phyloP scores from a whole-genome alignment of 2,888 invertebrate genomes.

The Leptinotarsa haldemani region DNA sequence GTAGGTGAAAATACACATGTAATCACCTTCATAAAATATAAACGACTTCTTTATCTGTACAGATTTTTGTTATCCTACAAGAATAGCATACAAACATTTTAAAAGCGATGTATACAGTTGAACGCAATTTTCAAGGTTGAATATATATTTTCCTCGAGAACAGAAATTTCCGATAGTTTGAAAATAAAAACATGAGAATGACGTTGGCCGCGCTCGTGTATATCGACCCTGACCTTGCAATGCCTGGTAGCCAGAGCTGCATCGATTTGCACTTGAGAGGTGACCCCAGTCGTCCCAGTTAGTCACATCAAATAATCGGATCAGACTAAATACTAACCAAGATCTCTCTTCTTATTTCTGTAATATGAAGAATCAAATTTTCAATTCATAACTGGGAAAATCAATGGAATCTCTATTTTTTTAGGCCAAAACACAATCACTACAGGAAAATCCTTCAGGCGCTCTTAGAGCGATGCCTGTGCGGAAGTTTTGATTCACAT shows the following conservation, averaged over 20 bases:
- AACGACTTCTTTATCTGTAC: no score
- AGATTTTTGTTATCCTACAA: no score
- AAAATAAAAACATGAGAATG: slow-evolving; percentile 25
- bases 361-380: neutral
- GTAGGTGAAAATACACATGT: no score
- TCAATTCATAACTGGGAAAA: no score
- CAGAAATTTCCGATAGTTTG: slow-evolving; percentile 3
- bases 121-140: neutral
- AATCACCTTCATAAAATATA: no score
- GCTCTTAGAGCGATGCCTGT: no score
- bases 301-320: slow-evolving; percentile 40
- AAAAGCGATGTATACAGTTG: neutral
- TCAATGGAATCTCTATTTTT: no score
- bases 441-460: no score
- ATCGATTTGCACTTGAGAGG: slow-evolving; percentile 60
- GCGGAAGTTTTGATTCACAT: no score
- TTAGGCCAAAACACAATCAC: no score
- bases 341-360: neutral
- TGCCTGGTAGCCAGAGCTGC: slow-evolving; percentile 50
- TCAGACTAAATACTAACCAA: slow-evolving; percentile 44
- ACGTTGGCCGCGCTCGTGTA: slow-evolving; percentile 24
- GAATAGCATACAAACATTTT: neutral
- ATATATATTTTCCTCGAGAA: slow-evolving; percentile 5
- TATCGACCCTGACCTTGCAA: slow-evolving; percentile 58
- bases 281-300: slow-evolving; percentile 54